Evolutionary conservation across 2,888 invertebrate genomes (phyloP), one percentile per base, ranked within the genome.

Genomic region (Trisateles emortualis): DNA sequence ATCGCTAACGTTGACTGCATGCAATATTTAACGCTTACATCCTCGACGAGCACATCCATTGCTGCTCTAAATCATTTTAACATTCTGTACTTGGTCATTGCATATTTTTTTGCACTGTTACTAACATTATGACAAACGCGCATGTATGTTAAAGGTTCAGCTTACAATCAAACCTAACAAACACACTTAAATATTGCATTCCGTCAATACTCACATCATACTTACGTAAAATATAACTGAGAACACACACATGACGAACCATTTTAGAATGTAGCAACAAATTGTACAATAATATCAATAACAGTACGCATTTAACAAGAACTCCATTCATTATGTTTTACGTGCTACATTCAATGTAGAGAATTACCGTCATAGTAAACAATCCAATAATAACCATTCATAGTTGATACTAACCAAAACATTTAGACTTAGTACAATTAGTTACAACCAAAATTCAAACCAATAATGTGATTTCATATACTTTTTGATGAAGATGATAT

Each of bases 141-240:
- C 88, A 90, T 88, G 88, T 26, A 81, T 72, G n/a, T n/a, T n/a
- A 72, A 73, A 73, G 66, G 68, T 77, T 75, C 75, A 78, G 82
- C 86, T 88, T 85, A 79, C 74, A 74, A 52, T 73, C 66, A 62
- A 78, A 75, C 75, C 69, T 76, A n/a, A 81, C 73, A 80, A 26
- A 80, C 79, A 88, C 88, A 88, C 85, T 86, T 90, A 88, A 92
- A 92, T 91, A 92, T 92, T 92, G 92, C 92, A 92, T 92, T 83
- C 91, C 79, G 92, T 92, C 92, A 88, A 88, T 78, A 86, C 86
- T 85, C 83, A 90, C 85, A 82, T 76, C 62, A 76, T 62, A 71
- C n/a, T n/a, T n/a, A 66, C 57, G 11, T 54, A 65, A 59, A 52
- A 50, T 52, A 36, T 68, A 59, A 71, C 72, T 70, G 56, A 68